Percentiles rank a stretch among this genome's conserved stretches.
phyloP scores from a whole-genome alignment of 1,140 invertebrate species.

The Saxidomus purpurata region DNA sequence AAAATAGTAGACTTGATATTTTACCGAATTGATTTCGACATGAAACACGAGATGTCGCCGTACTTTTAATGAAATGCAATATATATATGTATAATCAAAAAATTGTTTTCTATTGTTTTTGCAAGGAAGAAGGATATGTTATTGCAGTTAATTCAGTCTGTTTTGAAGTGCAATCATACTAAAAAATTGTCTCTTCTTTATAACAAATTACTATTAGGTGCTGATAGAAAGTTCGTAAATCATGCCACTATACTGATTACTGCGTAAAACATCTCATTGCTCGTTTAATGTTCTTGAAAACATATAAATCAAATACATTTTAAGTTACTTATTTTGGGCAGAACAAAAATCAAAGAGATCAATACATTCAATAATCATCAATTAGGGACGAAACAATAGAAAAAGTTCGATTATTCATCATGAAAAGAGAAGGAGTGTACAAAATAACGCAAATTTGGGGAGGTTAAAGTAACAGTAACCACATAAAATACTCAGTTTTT shows the following conservation, averaged over 20 bases:
- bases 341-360: background rate
- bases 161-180: no score
- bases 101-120: no score
- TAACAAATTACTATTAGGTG: no score
- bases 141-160: no score
- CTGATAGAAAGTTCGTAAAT: no score
- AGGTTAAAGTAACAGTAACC: background rate
- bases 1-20: no score
- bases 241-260: background rate
- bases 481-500: constrained; percentile 13
- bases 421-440: background rate
- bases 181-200: no score
- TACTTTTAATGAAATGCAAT: no score
- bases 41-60: no score
- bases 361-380: constrained; percentile 7
- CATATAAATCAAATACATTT: background rate
- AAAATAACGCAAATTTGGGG: background rate
- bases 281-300: background rate
- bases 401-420: constrained; percentile 33
- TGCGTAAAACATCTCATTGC: background rate
- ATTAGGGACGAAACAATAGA: constrained; percentile 21
- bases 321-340: background rate
- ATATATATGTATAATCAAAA: no score
- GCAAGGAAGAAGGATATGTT: no score
- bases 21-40: no score